Percentiles rank a stretch among this genome's conserved stretches.
Evolutionary conservation across 2,797 vertebrate genomes (phyloP).

Genomic region (Pseudochaenichthys georgianus): DNA sequence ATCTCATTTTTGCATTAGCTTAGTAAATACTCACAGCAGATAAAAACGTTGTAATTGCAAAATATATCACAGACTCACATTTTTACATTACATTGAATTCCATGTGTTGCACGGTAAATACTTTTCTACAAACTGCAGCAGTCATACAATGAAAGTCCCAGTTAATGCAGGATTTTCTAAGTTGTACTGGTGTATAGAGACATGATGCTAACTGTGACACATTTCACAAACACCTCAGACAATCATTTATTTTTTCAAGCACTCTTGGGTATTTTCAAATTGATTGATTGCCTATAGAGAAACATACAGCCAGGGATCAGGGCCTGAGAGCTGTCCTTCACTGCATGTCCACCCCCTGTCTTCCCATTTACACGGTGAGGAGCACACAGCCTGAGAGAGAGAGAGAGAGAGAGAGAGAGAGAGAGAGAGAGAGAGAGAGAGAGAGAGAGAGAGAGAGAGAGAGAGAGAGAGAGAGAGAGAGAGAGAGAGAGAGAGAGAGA

Average conservation of each 20-base stretch:
- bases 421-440: too few species aligned
- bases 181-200: not conserved
- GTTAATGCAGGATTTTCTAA: not conserved
- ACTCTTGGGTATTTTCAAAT: not conserved
- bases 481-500: too few species aligned
- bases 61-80: not conserved
- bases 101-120: not conserved
- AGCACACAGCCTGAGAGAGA: too few species aligned
- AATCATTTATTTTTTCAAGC: not conserved
- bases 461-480: too few species aligned
- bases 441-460: too few species aligned
- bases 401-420: too few species aligned
- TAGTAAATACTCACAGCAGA: not conserved
- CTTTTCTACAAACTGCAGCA: not conserved
- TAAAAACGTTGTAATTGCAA: not conserved
- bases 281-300: too few species aligned
- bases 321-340: too few species aligned
- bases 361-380: too few species aligned
- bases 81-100: not conserved
- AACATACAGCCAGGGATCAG: too few species aligned
- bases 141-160: not conserved
- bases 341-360: too few species aligned
- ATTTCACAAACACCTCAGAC: not conserved
- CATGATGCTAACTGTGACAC: not conserved
- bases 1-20: too few species aligned